phyloP scores from a whole-genome alignment of 1,140 invertebrate species.

The Philotrypesis tridentata region DNA sequence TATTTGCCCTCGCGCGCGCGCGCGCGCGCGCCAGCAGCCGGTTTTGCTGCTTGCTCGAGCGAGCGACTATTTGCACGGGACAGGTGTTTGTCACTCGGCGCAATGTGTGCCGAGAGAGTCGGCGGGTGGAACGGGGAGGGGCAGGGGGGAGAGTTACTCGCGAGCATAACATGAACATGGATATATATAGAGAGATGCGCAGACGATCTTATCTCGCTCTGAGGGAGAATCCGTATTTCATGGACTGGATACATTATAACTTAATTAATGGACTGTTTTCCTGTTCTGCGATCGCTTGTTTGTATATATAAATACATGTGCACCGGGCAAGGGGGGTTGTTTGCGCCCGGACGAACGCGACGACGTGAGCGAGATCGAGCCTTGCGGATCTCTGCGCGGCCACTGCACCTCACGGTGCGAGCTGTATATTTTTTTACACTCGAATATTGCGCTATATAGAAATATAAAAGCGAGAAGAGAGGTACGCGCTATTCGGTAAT shows the following conservation, averaged over 20 bases:
- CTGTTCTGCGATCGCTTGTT: not conserved
- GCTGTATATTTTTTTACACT: too few relatives aligned
- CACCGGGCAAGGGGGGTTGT: too few relatives aligned
- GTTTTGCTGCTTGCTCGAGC: constrained; percentile 36
- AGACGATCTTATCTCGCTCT: constrained; percentile 37
- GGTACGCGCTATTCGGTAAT: too few relatives aligned
- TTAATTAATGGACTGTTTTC: constrained; percentile 39
- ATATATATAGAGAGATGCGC: constrained; percentile 10
- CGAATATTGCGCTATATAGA: too few relatives aligned
- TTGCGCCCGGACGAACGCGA: not conserved
- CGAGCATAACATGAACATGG: not conserved
- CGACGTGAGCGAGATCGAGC: not conserved
- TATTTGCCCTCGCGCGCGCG: constrained; percentile 59
- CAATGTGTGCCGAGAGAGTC: not conserved
- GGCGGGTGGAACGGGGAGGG: not conserved
- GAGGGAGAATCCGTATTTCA: constrained; percentile 8
- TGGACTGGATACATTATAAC: constrained; percentile 22
- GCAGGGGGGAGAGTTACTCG: not conserved
- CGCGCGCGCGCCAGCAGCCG: constrained; percentile 49
- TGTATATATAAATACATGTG: too few relatives aligned
- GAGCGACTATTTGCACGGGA: constrained; percentile 33
- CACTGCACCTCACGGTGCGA: too few relatives aligned
- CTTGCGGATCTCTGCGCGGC: too few relatives aligned
- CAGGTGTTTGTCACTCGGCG: constrained; percentile 44
- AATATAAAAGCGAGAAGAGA: too few relatives aligned